Evolutionary conservation across 2,888 invertebrate genomes (phyloP), one percentile per base, ranked within the genome.

Genomic region (Clivina fossor): DNA sequence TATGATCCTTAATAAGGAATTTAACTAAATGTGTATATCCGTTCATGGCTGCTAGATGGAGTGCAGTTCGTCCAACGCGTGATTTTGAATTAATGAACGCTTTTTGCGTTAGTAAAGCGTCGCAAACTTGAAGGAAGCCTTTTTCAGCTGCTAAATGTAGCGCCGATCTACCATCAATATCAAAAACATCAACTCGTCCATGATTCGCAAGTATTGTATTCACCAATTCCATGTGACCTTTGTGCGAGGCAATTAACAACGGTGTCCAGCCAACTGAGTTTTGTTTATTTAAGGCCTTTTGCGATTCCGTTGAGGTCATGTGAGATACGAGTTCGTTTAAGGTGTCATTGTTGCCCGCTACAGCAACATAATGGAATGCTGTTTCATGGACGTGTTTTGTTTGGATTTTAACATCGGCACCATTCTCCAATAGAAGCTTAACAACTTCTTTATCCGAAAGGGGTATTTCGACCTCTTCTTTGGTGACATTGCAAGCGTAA

Each of bases 41-140:
- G 70, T 95, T 94, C 87, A 93, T 90, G 1, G 97, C 94, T 1
- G 98, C 97, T 70, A 97, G 79, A 78, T 99, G 99, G 11, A 99
- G 79, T 0, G 98, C 97, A 4, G 99, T 98, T 65, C 98, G 81
- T 4, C 99, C 98, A 60, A 94, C 92, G 69, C 98, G 85, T 1
- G 97, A 96, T 75, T 98, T 97, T 11, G 96, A 96, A 75, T 99
- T 99, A 61, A 99, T 98, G 74, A 98, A 99, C 0, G 99, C 98
- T 75, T 98, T 98, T 75, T 95, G 90, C 44, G 91, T 88, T 32
- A 99, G 78, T 47, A 99, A 77, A 1, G 83, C 93, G 78, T 92
- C 91, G 73, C 92, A 92, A 1, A 92, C 91, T 78, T 88, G 84
- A 64, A 95, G 78, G 70, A 87, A 96, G 2, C 97, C 97, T 66